Conservation (phyloP, 2,797 vertebrate genomes). For the Siniperca scherzeri region DNA sequence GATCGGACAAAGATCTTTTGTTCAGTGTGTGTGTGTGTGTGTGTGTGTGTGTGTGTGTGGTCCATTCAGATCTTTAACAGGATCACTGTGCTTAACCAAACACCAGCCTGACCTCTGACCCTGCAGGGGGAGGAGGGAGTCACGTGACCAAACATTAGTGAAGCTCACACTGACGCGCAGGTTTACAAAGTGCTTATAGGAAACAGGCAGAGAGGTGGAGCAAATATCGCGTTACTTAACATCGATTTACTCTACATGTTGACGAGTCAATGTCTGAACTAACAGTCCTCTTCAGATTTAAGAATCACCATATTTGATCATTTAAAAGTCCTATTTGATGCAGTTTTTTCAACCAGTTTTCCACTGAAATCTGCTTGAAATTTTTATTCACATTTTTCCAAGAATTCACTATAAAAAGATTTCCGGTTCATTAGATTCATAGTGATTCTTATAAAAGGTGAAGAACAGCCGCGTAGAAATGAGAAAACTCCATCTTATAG, state of each 20-base stretch:
- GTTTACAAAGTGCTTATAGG: conserved; percentile 16
- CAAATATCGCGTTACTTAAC: not conserved
- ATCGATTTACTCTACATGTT: not conserved
- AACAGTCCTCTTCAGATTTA: not conserved
- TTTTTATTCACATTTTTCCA: no score
- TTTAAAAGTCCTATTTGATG: not conserved
- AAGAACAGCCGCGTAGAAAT: not conserved
- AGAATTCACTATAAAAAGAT: not conserved
- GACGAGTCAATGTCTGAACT: not conserved
- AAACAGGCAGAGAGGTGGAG: not conserved
- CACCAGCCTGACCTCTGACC: conserved; percentile 83
- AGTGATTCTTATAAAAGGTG: not conserved
- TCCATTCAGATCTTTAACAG: conserved; percentile 83
- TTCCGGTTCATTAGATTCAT: no score
- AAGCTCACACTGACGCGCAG: conserved; percentile 4
- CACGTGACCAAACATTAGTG: conserved; percentile 15
- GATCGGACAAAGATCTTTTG: not conserved
- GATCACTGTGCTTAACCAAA: conserved; percentile 86
- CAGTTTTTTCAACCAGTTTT: not conserved
- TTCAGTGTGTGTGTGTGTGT: conserved; percentile 9
- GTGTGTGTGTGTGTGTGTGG: conserved; percentile 49
- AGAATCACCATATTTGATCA: not conserved
- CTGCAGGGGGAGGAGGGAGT: conserved; percentile 17
- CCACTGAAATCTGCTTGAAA: not conserved
- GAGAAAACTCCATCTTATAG: not conserved